These are phyloP conservation scores for Sylvilagus floridanus DNA, from an alignment of 2,797 vertebrate genomes.

Conservation along the genomic window DNA sequence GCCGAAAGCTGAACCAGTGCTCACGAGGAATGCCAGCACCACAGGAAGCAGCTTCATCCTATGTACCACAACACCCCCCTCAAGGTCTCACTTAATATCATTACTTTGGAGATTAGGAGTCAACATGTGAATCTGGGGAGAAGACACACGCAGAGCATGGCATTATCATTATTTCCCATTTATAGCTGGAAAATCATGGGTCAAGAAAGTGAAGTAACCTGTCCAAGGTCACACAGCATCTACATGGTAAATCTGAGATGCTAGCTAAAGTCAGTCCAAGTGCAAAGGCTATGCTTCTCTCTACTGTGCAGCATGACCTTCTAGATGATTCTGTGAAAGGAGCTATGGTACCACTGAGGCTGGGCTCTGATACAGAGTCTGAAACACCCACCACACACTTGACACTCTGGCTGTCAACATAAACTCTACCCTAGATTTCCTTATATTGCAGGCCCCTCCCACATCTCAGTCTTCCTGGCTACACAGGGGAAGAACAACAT, in stretches of 20 bases:
- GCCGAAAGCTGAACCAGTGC: too few relatives aligned
- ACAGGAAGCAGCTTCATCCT: too few relatives aligned
- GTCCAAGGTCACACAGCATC: background rate
- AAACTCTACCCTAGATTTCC: background rate
- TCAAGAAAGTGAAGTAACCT: too few relatives aligned
- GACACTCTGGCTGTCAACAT: background rate
- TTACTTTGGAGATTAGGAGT: too few relatives aligned
- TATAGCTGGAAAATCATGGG: background rate
- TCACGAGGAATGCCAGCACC: too few relatives aligned
- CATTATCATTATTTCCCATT: conserved; percentile 30
- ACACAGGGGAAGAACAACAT: background rate
- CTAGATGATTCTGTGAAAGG: background rate
- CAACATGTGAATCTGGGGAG: background rate
- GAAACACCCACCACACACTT: background rate
- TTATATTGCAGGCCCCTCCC: background rate
- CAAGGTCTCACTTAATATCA: too few relatives aligned
- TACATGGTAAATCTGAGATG: conserved; percentile 1
- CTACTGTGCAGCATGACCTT: background rate
- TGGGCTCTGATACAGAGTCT: background rate
- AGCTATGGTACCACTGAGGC: background rate
- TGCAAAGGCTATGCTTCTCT: background rate
- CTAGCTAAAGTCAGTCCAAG: background rate
- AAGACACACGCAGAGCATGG: background rate
- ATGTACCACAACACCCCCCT: too few relatives aligned
- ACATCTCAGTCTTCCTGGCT: conserved; percentile 18